phyloP scores from a whole-genome alignment of 23 tunicate genomes.

The Styela clava region DNA sequence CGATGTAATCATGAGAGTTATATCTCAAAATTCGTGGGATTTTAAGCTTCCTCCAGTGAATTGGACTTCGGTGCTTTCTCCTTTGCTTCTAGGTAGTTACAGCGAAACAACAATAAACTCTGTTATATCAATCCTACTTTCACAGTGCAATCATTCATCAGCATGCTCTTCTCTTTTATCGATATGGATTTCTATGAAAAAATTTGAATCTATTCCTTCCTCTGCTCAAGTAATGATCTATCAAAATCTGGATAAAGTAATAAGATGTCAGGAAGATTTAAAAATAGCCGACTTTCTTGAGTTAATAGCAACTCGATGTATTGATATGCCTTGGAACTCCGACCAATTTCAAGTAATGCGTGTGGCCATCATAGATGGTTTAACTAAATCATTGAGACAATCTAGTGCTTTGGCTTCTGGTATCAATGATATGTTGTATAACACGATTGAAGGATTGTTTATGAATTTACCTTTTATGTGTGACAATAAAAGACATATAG shows the following conservation, averaged over 20 bases:
- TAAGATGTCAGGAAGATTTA: background rate
- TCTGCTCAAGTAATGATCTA: constrained; percentile 3
- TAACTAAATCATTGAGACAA: background rate
- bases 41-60: constrained; percentile 53
- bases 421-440: background rate
- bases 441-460: background rate
- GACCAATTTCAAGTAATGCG: background rate
- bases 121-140: constrained; percentile 18
- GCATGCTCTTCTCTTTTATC: constrained; percentile 27
- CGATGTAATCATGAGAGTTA: constrained; percentile 5
- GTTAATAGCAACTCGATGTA: background rate
- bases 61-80: constrained; percentile 24
- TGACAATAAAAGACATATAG: background rate
- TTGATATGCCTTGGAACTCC: background rate
- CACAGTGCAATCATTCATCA: constrained; percentile 32
- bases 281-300: background rate
- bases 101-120: constrained; percentile 15
- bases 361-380: background rate
- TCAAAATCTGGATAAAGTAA: background rate
- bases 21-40: background rate
- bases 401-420: background rate
- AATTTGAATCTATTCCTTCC: constrained; percentile 15
- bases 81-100: background rate
- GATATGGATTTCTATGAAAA: constrained; percentile 19
- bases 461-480: background rate